Percentiles rank a stretch among this genome's conserved stretches.
Conservation (phyloP, 2,113 vertebrate species). For the Scartelaos histophorus region DNA sequence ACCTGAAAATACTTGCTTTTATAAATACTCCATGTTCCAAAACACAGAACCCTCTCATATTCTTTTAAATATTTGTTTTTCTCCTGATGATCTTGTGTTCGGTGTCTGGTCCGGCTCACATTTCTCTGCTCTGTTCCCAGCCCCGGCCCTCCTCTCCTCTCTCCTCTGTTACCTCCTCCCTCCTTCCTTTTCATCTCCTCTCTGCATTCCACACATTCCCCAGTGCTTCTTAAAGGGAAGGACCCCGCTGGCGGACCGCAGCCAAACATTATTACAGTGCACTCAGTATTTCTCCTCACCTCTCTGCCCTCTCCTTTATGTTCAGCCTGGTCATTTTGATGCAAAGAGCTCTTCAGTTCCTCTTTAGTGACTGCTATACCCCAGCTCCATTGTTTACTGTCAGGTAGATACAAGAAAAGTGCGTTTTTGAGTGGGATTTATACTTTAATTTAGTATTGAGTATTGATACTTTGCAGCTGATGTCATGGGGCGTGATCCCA, state of each 20-base stretch:
- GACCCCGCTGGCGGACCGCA: conserved; percentile 69
- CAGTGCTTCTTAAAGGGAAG: conserved; percentile 73
- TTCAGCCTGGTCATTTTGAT: conserved; percentile 1
- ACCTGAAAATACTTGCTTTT: neutral
- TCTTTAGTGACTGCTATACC: neutral
- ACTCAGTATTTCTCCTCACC: conserved; percentile 33
- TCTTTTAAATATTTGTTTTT: conserved; percentile 48
- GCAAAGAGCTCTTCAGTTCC: neutral
- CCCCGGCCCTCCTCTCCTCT: conserved; percentile 39
- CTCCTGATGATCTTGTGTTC: conserved; percentile 57
- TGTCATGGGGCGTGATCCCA: too few relatives aligned
- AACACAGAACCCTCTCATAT: conserved; percentile 22
- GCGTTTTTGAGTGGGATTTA: too few relatives aligned
- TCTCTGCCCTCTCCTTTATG: conserved; percentile 12
- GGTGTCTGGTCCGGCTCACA: conserved; percentile 19
- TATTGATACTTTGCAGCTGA: too few relatives aligned
- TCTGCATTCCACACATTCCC: conserved; percentile 77
- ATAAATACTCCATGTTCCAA: conserved; percentile 5
- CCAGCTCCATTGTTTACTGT: neutral
- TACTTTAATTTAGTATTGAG: too few relatives aligned
- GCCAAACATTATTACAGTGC: conserved; percentile 71
- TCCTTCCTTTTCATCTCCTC: conserved; percentile 57
- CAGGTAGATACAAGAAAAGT: neutral
- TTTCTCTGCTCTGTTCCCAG: conserved; percentile 45
- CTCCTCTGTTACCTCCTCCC: conserved; percentile 47